Evolutionary conservation across 2,888 invertebrate species (phyloP).

Genomic region (Perizoma affinitatum): DNA sequence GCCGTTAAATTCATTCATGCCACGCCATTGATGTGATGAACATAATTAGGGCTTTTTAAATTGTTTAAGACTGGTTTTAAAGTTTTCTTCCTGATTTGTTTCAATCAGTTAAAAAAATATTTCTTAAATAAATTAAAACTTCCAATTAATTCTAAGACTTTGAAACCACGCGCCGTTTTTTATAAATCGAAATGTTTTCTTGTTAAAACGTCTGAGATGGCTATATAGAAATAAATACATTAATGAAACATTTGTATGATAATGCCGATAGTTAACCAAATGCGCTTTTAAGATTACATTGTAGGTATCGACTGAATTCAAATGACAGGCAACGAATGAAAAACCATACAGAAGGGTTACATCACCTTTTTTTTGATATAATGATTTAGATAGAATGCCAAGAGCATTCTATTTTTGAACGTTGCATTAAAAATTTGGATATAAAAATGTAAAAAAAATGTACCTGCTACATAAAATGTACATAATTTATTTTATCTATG

Average conservation of each 20-base stretch:
- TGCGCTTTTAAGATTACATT: constrained; percentile 31
- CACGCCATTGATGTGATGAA: too few species aligned
- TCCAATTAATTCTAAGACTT: constrained; percentile 6
- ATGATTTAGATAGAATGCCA: not conserved
- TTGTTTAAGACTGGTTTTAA: too few species aligned
- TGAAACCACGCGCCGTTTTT: constrained; percentile 13
- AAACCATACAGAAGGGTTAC: constrained; percentile 6
- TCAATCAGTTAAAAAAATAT: not conserved
- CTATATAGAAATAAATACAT: constrained; percentile 36
- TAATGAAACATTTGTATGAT: constrained; percentile 35
- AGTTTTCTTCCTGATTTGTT: not conserved
- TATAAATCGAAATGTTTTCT: constrained; percentile 26
- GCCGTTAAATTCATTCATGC: too few species aligned
- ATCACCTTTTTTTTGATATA: not conserved
- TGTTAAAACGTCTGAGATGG: constrained; percentile 29
- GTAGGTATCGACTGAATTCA: constrained; percentile 17
- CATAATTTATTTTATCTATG: not conserved
- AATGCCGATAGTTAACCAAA: constrained; percentile 31
- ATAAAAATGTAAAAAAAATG: too few species aligned
- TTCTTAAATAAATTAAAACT: not conserved
- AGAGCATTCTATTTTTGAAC: too few species aligned
- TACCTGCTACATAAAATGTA: too few species aligned
- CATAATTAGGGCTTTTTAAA: too few species aligned
- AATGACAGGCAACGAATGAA: constrained; percentile 13
- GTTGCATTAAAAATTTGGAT: too few species aligned